phyloP scores from a whole-genome alignment of 2,797 vertebrate species.

The Chelon labrosus region DNA sequence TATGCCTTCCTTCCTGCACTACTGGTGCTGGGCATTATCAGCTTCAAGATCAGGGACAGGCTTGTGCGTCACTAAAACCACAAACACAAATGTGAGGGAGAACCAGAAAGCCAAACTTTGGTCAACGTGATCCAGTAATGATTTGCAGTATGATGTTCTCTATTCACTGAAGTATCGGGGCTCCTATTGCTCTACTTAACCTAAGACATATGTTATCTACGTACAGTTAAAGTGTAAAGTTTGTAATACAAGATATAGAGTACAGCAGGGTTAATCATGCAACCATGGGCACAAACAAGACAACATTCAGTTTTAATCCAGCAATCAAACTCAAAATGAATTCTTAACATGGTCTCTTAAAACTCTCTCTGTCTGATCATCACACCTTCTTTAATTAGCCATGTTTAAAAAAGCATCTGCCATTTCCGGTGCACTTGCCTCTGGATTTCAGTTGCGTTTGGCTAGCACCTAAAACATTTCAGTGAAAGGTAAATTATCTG shows the following conservation, averaged over 20 bases:
- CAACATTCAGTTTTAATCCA: too few relatives aligned
- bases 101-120: conserved; percentile 2
- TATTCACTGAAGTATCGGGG: background rate
- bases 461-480: too few relatives aligned
- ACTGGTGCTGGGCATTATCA: conserved; percentile 87
- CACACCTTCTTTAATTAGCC: too few relatives aligned
- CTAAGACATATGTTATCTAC: background rate
- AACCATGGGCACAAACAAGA: too few relatives aligned
- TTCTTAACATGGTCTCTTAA: too few relatives aligned
- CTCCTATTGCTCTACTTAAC: background rate
- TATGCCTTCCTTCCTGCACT: conserved; percentile 93
- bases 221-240: background rate
- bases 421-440: too few relatives aligned
- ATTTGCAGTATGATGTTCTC: background rate
- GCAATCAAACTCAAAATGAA: too few relatives aligned
- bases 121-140: background rate
- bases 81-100: background rate
- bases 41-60: conserved; percentile 92
- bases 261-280: too few relatives aligned
- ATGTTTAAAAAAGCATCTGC: too few relatives aligned
- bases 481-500: too few relatives aligned
- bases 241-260: background rate
- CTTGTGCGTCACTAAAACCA: conserved; percentile 82
- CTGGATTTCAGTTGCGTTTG: too few relatives aligned
- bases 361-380: too few relatives aligned